phyloP scores from a whole-genome alignment of 2,113 vertebrate genomes.

The Elanoides forficatus region DNA sequence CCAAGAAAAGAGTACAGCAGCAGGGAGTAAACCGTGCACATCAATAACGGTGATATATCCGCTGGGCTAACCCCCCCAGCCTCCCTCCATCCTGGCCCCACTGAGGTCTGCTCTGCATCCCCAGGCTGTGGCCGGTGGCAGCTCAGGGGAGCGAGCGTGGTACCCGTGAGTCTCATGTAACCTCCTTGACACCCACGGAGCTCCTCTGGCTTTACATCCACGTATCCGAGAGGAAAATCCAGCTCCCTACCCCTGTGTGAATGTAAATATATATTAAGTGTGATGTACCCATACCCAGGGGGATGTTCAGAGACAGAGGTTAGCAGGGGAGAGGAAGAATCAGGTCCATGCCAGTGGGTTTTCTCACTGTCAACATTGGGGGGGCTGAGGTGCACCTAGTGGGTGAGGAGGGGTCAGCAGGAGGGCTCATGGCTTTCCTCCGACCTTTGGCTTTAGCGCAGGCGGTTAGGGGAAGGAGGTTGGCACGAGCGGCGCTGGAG shows the following conservation, averaged over 20 bases:
- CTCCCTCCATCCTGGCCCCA: rapidly evolving
- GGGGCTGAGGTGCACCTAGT: not conserved
- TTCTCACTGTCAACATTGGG: not conserved
- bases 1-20: not conserved
- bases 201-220: not conserved
- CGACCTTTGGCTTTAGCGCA: not conserved
- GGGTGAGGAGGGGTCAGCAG: not conserved
- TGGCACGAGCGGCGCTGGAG: not conserved
- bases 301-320: not conserved
- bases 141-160: rapidly evolving
- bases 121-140: not conserved
- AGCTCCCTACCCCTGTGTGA: not conserved
- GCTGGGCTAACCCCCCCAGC: too few species aligned
- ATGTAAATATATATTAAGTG: not conserved
- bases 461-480: not conserved
- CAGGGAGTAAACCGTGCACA: not conserved
- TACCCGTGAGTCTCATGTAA: rapidly evolving
- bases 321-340: not conserved
- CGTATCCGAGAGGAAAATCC: not conserved
- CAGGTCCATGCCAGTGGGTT: not conserved
- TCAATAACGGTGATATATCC: not conserved
- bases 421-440: not conserved
- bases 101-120: not conserved
- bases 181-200: not conserved
- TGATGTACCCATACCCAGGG: not conserved